phyloP scores from a whole-genome alignment of 2,888 invertebrate genomes.

The Eupithecia tripunctaria region DNA sequence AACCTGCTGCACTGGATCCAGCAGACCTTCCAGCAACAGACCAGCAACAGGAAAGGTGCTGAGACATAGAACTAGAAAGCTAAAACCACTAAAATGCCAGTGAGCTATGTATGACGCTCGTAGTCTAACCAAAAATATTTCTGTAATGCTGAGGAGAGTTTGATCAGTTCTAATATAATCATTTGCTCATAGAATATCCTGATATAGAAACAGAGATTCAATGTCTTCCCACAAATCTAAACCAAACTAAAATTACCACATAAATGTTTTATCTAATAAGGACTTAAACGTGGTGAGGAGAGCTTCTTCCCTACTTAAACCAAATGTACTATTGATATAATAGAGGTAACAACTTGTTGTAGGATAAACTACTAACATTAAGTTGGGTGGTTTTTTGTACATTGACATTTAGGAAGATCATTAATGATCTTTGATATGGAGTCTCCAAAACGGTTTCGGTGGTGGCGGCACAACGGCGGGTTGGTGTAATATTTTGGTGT shows the following conservation, averaged over 20 bases:
- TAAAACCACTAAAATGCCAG: not conserved
- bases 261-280: not conserved
- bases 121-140: not conserved
- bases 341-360: not conserved
- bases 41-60: constrained; percentile 77
- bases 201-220: not conserved
- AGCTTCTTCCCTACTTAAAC: not conserved
- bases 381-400: no score
- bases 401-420: no score
- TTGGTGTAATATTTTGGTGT: no score
- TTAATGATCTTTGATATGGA: no score
- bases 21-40: constrained; percentile 87
- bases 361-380: not conserved
- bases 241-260: not conserved
- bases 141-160: not conserved
- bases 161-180: not conserved
- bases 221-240: not conserved
- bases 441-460: no score
- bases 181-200: no score
- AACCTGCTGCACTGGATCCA: constrained; percentile 91
- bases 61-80: constrained; percentile 11
- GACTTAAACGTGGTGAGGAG: not conserved
- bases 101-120: not conserved
- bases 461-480: no score
- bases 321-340: not conserved